Conservation (phyloP, 2,888 invertebrate species). For the Aporophyla lueneburgensis region DNA sequence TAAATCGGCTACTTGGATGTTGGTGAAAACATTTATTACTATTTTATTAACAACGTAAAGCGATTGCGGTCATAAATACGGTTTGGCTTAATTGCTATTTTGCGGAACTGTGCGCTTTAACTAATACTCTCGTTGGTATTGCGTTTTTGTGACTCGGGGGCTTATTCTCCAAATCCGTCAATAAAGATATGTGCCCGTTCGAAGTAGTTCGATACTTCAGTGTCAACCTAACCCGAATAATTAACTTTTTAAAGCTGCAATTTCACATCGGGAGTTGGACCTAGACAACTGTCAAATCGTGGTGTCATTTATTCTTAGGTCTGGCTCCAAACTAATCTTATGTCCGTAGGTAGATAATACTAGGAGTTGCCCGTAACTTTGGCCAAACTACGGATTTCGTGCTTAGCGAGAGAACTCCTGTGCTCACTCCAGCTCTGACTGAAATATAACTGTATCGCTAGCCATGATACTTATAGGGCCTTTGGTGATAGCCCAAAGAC, state of each 20-base stretch:
- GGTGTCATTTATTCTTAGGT: not conserved
- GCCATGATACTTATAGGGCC: not conserved
- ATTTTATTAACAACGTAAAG: slow-evolving; percentile 2
- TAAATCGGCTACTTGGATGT: slow-evolving; percentile 17
- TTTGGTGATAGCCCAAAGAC: not conserved
- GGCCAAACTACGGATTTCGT: not conserved
- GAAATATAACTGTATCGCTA: not conserved
- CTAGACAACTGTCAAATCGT: too few relatives aligned
- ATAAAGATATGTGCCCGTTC: not conserved
- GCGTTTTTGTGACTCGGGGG: not conserved
- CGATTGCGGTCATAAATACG: slow-evolving; percentile 5
- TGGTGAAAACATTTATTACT: slow-evolving; percentile 27
- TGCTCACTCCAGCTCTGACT: too few relatives aligned
- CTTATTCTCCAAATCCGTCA: not conserved
- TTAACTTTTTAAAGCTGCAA: not conserved
- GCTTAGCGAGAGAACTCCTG: not conserved
- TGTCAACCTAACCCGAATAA: not conserved
- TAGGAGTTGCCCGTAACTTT: not conserved
- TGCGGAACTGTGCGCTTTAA: not conserved
- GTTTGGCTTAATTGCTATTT: not conserved
- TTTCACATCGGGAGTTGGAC: too few relatives aligned
- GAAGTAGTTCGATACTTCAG: not conserved
- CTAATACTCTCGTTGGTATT: not conserved
- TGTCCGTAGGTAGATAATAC: not conserved
- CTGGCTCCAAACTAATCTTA: not conserved